phyloP scores from a whole-genome alignment of 1,140 invertebrate species.

The Phymastichus coffea region DNA sequence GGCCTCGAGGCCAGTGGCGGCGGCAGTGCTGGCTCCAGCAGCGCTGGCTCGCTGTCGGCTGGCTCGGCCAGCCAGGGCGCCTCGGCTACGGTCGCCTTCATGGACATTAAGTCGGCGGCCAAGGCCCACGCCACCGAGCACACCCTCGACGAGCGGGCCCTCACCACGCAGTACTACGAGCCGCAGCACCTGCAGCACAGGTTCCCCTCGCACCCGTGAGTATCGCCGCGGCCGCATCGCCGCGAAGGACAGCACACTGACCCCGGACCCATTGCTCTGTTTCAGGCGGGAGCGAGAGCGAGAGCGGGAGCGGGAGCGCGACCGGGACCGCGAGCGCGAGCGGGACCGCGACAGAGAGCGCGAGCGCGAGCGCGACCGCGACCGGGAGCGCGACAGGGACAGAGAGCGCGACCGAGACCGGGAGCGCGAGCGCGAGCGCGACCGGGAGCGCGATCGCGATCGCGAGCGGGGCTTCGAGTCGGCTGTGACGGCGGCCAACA shows the following conservation, averaged over 20 bases:
- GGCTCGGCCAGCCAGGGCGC: slow-evolving; percentile 60
- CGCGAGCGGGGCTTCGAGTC: slow-evolving; percentile 49
- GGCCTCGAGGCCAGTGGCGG: slow-evolving; percentile 38
- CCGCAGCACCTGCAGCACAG: slow-evolving; percentile 62
- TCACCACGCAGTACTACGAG: slow-evolving; percentile 92
- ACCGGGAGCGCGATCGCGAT: slow-evolving; percentile 25
- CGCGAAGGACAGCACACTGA: slow-evolving; percentile 17
- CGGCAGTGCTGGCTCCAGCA: slow-evolving; percentile 45
- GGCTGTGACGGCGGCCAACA: slow-evolving; percentile 49
- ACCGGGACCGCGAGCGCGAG: background rate
- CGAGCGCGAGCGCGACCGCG: slow-evolving; percentile 10
- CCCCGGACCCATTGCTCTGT: no score
- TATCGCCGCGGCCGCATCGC: background rate
- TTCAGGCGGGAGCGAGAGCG: slow-evolving; percentile 37
- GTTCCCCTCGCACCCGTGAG: slow-evolving; percentile 55
- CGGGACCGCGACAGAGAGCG: slow-evolving; percentile 1
- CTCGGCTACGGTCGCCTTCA: slow-evolving; percentile 89
- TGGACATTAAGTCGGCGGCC: slow-evolving; percentile 93
- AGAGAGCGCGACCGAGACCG: slow-evolving; percentile 15
- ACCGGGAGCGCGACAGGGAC: slow-evolving; percentile 10
- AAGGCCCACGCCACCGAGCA: slow-evolving; percentile 90
- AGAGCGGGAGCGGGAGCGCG: slow-evolving; percentile 5
- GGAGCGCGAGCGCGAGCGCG: slow-evolving; percentile 12
- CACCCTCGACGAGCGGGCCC: slow-evolving; percentile 79
- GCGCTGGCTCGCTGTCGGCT: slow-evolving; percentile 58